A percentile compares a stretch with the other conserved stretches of the same genome.
phyloP scores from a whole-genome alignment of 1,140 invertebrate genomes.

The Copidosoma floridanum region DNA sequence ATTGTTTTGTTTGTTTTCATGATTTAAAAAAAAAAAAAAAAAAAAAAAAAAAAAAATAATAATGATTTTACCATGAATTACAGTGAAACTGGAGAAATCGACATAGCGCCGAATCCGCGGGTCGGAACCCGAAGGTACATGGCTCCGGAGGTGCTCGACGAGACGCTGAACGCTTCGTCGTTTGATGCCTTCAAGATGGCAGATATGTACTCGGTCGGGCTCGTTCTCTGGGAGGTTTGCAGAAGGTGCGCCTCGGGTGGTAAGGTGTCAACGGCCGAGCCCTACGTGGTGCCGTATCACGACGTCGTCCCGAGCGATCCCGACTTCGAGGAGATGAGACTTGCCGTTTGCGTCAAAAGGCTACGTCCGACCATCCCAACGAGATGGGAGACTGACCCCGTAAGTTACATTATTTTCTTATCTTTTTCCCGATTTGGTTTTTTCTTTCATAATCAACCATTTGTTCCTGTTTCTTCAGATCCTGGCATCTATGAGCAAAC shows the following conservation, averaged over 20 bases:
- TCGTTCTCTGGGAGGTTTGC: conserved; percentile 91
- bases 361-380: conserved; percentile 73
- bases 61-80: too few species aligned
- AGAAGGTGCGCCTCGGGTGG: conserved; percentile 69
- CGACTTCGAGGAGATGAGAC: conserved; percentile 90
- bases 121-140: conserved; percentile 86
- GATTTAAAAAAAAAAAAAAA: too few species aligned
- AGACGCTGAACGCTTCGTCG: conserved; percentile 74
- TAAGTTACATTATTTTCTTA: conserved; percentile 39
- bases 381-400: conserved; percentile 71
- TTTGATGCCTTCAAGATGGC: conserved; percentile 94
- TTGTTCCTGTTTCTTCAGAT: conserved; percentile 58
- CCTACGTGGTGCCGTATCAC: conserved; percentile 85
- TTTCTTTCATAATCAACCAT: background rate
- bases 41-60: too few species aligned
- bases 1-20: background rate
- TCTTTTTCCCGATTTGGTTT: background rate
- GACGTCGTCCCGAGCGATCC: conserved; percentile 86
- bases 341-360: conserved; percentile 80
- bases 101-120: conserved; percentile 78
- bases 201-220: conserved; percentile 91
- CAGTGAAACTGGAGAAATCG: conserved; percentile 78
- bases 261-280: conserved; percentile 67
- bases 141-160: conserved; percentile 87
- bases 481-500: conserved; percentile 70